Conservation (phyloP, 1,140 invertebrate species). For the Diabrotica undecimpunctata region DNA sequence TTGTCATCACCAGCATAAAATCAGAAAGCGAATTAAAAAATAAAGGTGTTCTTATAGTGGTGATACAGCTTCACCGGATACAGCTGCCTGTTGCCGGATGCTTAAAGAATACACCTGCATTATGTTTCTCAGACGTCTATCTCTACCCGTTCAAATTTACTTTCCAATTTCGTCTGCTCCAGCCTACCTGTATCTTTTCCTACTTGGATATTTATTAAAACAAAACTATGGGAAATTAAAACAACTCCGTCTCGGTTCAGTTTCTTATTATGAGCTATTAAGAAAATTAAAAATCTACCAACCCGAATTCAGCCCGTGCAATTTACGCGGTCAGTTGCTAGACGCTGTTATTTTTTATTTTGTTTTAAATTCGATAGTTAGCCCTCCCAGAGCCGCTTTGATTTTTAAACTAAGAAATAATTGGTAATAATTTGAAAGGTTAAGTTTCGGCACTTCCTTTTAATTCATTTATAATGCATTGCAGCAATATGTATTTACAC, state of each 20-base stretch:
- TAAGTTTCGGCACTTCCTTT: no score
- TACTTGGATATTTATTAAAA: conserved; percentile 21
- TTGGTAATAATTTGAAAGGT: no score
- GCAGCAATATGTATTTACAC: no score
- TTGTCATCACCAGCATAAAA: conserved; percentile 9
- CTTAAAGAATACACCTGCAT: conserved; percentile 41
- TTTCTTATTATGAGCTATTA: conserved; percentile 13
- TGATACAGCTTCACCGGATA: conserved; percentile 43
- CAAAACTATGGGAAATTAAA: conserved; percentile 30
- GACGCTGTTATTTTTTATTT: conserved; percentile 4
- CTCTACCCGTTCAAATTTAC: conserved; percentile 34
- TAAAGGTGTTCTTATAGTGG: conserved; percentile 41
- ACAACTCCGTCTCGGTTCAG: conserved; percentile 16
- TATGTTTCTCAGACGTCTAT: conserved; percentile 44
- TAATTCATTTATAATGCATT: no score
- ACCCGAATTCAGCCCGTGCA: conserved; percentile 9
- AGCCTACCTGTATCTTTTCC: conserved; percentile 20
- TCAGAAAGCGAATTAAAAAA: conserved; percentile 24
- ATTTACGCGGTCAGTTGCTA: conserved; percentile 8
- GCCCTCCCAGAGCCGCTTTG: neutral
- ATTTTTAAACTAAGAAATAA: neutral
- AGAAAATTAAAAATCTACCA: conserved; percentile 9
- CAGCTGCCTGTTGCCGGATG: conserved; percentile 45
- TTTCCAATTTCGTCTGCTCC: conserved; percentile 30
- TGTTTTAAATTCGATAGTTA: neutral